Percentiles rank a stretch among this genome's conserved stretches.
These are phyloP conservation scores for Alosa sapidissima DNA, from an alignment of 2,797 vertebrate species.

Conservation along the genomic window DNA sequence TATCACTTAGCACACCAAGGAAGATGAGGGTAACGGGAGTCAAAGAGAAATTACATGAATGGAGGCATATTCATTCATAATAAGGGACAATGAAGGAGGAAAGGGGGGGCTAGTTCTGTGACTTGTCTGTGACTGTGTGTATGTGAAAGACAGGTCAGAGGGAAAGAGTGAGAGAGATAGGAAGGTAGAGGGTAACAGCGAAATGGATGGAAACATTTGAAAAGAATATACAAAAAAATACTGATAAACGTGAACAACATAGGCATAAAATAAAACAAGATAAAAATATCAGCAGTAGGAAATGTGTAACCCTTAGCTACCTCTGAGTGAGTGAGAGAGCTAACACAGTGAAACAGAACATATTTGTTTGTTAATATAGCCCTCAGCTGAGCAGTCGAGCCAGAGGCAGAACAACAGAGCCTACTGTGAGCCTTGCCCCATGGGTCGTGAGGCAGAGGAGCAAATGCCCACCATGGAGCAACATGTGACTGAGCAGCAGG, in stretches of 20 bases:
- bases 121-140: not conserved
- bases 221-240: not conserved
- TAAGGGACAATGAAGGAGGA: not conserved
- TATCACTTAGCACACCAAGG: not conserved
- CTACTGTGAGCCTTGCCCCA: slow-evolving; percentile 29
- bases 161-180: not conserved
- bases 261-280: not conserved
- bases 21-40: not conserved
- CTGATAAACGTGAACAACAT: not conserved
- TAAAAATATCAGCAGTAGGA: no score
- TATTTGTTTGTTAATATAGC: slow-evolving; percentile 11
- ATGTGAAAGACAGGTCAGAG: not conserved
- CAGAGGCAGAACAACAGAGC: slow-evolving; percentile 29
- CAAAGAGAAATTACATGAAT: not conserved
- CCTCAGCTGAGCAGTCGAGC: slow-evolving; percentile 4
- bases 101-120: not conserved
- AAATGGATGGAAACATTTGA: not conserved
- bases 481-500: slow-evolving; percentile 54
- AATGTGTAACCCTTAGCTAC: not conserved
- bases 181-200: not conserved
- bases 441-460: slow-evolving; percentile 33
- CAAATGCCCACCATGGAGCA: slow-evolving; percentile 53
- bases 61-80: not conserved
- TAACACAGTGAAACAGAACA: not conserved
- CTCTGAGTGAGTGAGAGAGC: not conserved